Base-by-base conservation (phyloP, 2,797 vertebrate species). In the Sebastes ruberrimus region DNA sequence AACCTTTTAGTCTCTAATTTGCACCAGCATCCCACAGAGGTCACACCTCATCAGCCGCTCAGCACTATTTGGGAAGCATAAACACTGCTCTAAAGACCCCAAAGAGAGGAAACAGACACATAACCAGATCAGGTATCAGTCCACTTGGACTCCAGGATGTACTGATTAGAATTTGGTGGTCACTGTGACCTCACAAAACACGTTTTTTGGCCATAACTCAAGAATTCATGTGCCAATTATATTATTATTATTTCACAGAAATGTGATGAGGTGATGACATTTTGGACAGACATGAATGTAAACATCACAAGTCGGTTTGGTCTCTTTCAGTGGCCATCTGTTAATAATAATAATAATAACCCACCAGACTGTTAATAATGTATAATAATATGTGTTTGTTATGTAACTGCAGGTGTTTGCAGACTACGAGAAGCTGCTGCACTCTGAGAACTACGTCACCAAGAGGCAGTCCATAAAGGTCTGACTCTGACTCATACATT, bases 391-490 rank as follows among this genome's bases (percentile, higher is more conserved):
- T 9, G 27, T 77, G 25, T 76, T 27, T 73, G 4, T 75, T 57
- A 0, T 81, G 60, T 74, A 2, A 3, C 56, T 32, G 28, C 92
- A 97, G 98, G 96, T 99, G 91, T 99, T 99, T 93, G 94, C 95
- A 76, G 96, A 98, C 75, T 99, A 99, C 35, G 98, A 99, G 94
- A 99, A 99, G 92, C 95, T 99, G 85, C 96, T 99, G 83, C 96
- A 97, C 86, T 99, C 98, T 65, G 98, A 98, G 92, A 99, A 99
- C 94, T 99, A 99, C 0, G 98, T 99, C 90, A 99, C 98, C 53
- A 99, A 99, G 94, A 97, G 98, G 89, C 98, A 99, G 90, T 99
- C 98, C 60, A 93, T 99, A 88, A 99, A 99, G 98, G 98, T 99
- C 94, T 10, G 83, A 14, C 7, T 56, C 2, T 11, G 83, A 16